phyloP scores from a whole-genome alignment of 2,888 invertebrate species.

The Mesorhabditis belari region DNA sequence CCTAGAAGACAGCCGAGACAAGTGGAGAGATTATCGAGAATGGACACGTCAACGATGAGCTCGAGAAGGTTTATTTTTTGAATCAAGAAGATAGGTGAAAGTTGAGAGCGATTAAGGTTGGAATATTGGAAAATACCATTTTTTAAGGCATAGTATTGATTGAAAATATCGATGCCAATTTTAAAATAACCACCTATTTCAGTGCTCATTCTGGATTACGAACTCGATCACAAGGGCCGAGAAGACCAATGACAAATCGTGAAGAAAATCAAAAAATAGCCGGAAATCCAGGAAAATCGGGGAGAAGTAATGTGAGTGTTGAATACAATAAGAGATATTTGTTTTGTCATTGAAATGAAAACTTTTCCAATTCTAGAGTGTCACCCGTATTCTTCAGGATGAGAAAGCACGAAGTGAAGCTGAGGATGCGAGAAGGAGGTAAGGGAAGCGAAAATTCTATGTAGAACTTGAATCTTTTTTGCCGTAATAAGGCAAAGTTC shows the following conservation, averaged over 20 bases:
- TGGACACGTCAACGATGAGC: background rate
- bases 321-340: too few relatives aligned
- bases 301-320: background rate
- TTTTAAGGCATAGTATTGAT: background rate
- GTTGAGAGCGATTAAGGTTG: too few relatives aligned
- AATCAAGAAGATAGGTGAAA: too few relatives aligned
- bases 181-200: background rate
- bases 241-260: too few relatives aligned
- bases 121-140: background rate
- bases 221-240: background rate
- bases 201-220: background rate
- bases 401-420: background rate
- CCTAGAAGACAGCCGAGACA: background rate
- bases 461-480: too few relatives aligned
- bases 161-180: background rate
- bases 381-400: background rate
- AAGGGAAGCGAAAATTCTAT: too few relatives aligned
- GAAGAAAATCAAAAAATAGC: too few relatives aligned
- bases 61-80: background rate
- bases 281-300: background rate
- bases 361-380: background rate
- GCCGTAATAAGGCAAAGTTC: background rate
- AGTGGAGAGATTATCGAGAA: background rate
- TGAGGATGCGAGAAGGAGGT: background rate
- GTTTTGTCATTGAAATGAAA: too few relatives aligned